Evolutionary conservation across 2,797 vertebrate species (phyloP), one percentile per base, ranked within the genome.

Genomic region (Alca torda): DNA sequence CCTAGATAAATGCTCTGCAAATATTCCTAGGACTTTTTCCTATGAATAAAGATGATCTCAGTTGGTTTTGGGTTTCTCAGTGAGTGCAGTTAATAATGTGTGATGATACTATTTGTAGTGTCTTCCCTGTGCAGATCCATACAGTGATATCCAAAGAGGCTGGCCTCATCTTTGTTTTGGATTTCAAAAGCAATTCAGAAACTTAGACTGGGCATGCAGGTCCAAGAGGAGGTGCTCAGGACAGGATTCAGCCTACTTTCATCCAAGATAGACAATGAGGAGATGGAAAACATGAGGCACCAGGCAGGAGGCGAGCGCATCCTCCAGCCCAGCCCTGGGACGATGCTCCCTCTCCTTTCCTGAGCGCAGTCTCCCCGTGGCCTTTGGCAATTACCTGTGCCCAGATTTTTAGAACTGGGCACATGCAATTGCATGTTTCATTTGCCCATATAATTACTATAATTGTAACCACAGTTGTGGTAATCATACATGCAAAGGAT

Each of bases 21-120:
- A 95, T 74, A 93, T n/a, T n/a, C 33, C 65, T 61, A 41, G 43
- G 39, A 87, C 26, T 63, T 84, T 25, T 88, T 64, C 19, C 51
- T 91, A 20, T 30, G 74, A 91, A 95, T 95, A 90, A 92, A 82
- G 59, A 70, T 90, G 60, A 94, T 78, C 54, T 96, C 93, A 87
- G 30, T 11, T 90, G 83, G 74, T 81, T 94, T 89, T 31, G 61
- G 60, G 45, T 89, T 96, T 89, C 90, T 91, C 64, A 31, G 75
- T 84, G 79, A 96, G 93, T 53, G 91, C 68, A 93, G 76, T 6
- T 80, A 90, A 93, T 95, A 90, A 77, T 13, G 74, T 86, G 68
- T 72, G 90, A 50, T 75, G 54, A 31, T 76, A 21, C 51, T 95
- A 89, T 96, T 95, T 95, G 67, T 82, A 89, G 77, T 9, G 1